phyloP scores from a whole-genome alignment of 1,140 invertebrate genomes.

The Brachionus plicatilis region DNA sequence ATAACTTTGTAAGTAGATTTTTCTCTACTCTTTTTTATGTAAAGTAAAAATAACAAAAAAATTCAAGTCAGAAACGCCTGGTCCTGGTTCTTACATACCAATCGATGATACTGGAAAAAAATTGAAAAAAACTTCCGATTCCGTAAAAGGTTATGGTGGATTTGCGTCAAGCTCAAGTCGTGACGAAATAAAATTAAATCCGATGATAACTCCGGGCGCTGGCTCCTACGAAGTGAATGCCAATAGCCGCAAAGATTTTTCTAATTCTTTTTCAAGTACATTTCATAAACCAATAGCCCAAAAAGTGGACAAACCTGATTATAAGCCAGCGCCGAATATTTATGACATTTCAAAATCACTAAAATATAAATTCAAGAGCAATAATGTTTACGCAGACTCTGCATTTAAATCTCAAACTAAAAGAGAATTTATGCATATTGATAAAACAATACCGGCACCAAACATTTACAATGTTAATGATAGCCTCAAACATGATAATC shows the following conservation, averaged over 20 bases:
- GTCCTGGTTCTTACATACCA: slow-evolving; percentile 17
- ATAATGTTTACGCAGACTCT: slow-evolving; percentile 26
- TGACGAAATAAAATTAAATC: slow-evolving; percentile 2
- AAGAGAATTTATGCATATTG: slow-evolving; percentile 10
- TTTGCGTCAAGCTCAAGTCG: slow-evolving; percentile 27
- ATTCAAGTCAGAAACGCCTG: neutral
- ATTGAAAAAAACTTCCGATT: slow-evolving; percentile 36
- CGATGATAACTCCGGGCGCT: slow-evolving; percentile 17
- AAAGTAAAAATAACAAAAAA: neutral
- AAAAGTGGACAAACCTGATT: neutral
- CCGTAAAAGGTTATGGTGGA: slow-evolving; percentile 22
- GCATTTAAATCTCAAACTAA: slow-evolving; percentile 38
- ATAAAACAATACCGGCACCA: slow-evolving; percentile 4
- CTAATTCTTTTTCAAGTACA: neutral
- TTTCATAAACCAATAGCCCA: slow-evolving; percentile 39
- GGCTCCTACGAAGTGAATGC: neutral
- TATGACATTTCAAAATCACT: neutral
- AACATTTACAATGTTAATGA: slow-evolving; percentile 32
- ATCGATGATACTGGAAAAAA: neutral
- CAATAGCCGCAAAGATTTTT: neutral
- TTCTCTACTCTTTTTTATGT: neutral
- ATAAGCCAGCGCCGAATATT: neutral
- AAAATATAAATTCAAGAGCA: slow-evolving; percentile 26
- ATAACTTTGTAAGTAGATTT: neutral
- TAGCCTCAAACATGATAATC: neutral